Evolutionary conservation across 2,797 vertebrate species (phyloP).

Genomic region (Poecilia gillii): DNA sequence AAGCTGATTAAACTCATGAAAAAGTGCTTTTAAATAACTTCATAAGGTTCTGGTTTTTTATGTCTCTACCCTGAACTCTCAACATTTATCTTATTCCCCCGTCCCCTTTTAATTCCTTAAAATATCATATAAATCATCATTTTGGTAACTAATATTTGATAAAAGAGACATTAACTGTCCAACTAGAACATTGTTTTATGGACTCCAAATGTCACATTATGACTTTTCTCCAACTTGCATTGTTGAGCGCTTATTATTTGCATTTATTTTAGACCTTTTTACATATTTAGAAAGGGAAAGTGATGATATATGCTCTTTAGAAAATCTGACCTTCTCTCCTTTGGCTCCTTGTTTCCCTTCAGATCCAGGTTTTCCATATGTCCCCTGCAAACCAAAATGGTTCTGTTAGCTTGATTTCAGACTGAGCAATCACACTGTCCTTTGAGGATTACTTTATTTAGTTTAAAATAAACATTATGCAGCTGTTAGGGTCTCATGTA

Average conservation of each 20-base stretch:
- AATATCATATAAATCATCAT: neutral
- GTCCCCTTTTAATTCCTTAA: neutral
- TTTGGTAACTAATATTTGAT: neutral
- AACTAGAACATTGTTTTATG: neutral
- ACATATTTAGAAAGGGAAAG: neutral
- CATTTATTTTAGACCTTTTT: neutral
- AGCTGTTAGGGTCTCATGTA: neutral
- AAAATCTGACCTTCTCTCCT: conserved; percentile 85
- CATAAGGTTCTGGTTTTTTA: neutral
- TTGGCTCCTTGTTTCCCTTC: conserved; percentile 81
- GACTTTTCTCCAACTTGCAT: neutral
- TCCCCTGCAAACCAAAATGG: conserved; percentile 76
- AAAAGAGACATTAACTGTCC: neutral
- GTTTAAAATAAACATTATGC: neutral
- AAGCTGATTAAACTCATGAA: neutral
- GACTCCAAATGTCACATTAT: neutral
- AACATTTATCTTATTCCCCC: neutral
- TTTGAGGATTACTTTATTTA: neutral
- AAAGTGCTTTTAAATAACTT: neutral
- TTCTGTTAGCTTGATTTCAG: neutral
- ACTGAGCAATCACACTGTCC: neutral
- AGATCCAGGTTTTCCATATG: conserved; percentile 75
- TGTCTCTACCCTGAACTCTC: neutral
- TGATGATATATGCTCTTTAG: neutral
- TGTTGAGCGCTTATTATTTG: neutral